Evolutionary conservation across 2,113 vertebrate species (phyloP).

Genomic region (Lethenteron reissneri): DNA sequence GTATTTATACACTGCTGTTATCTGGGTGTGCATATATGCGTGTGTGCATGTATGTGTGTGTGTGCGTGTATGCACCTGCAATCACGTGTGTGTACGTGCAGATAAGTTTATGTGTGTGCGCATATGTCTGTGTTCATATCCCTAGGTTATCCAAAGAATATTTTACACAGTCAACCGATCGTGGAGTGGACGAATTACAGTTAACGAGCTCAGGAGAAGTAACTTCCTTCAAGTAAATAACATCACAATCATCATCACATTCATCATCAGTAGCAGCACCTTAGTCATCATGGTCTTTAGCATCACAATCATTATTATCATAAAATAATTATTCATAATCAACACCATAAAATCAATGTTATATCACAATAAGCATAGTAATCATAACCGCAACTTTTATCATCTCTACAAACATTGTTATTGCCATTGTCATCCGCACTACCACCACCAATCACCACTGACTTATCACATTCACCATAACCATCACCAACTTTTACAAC

Average conservation of each 20-base stretch:
- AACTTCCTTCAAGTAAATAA: slow-evolving; percentile 54
- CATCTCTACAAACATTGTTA: too few relatives aligned
- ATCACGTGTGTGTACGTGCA: neutral
- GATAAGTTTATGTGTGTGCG: neutral
- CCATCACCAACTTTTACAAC: too few relatives aligned
- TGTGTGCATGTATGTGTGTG: neutral
- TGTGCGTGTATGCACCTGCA: neutral
- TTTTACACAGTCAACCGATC: slow-evolving; percentile 85
- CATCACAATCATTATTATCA: too few relatives aligned
- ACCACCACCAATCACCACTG: too few relatives aligned
- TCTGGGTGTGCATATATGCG: neutral
- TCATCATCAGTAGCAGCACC: too few relatives aligned
- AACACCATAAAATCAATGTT: too few relatives aligned
- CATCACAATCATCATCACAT: too few relatives aligned
- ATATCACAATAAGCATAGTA: too few relatives aligned
- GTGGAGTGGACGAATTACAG: slow-evolving; percentile 70
- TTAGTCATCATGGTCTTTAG: neutral
- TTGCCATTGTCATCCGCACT: too few relatives aligned
- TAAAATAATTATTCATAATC: too few relatives aligned
- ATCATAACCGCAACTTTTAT: too few relatives aligned
- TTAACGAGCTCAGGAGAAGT: slow-evolving; percentile 59
- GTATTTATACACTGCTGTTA: neutral
- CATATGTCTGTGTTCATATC: neutral
- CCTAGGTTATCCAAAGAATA: slow-evolving; percentile 74
- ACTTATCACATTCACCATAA: neutral